Percentiles rank a stretch among this genome's conserved stretches.
Evolutionary conservation across 1,140 invertebrate genomes (phyloP).

Genomic region (Potamilus streckersoni): DNA sequence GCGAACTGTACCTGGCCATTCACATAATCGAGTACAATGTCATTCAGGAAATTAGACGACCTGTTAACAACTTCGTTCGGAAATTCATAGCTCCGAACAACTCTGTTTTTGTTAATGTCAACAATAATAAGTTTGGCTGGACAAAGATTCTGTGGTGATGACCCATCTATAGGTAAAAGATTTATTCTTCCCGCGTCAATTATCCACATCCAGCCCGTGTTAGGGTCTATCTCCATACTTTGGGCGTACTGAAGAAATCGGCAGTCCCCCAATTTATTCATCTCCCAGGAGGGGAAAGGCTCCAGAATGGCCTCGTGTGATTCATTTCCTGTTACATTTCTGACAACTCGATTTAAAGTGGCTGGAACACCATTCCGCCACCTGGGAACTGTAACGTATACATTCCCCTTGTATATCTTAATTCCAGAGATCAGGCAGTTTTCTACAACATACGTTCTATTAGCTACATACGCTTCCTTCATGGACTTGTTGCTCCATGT

Average conservation of each 20-base stretch:
- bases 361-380: constrained; percentile 41
- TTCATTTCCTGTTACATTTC: neutral
- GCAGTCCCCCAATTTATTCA: constrained; percentile 45
- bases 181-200: constrained; percentile 43
- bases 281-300: constrained; percentile 42
- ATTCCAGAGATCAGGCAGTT: constrained; percentile 36
- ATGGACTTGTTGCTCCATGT: constrained; percentile 16
- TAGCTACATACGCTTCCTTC: constrained; percentile 1
- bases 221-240: constrained; percentile 52
- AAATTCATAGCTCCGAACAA: constrained; percentile 29
- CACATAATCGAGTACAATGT: constrained; percentile 46
- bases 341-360: constrained; percentile 33
- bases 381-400: constrained; percentile 47
- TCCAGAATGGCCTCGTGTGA: constrained; percentile 16
- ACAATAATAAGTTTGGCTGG: constrained; percentile 42
- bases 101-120: constrained; percentile 24
- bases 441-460: constrained; percentile 18
- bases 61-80: constrained; percentile 33
- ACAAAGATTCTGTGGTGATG: constrained; percentile 25
- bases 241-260: constrained; percentile 44
- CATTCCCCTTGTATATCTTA: constrained; percentile 32
- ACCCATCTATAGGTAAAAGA: neutral
- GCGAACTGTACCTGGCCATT: constrained; percentile 36
- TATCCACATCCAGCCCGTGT: constrained; percentile 49
- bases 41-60: constrained; percentile 40